phyloP scores from a whole-genome alignment of 2,113 vertebrate genomes.

The Oncorhynchus masou region DNA sequence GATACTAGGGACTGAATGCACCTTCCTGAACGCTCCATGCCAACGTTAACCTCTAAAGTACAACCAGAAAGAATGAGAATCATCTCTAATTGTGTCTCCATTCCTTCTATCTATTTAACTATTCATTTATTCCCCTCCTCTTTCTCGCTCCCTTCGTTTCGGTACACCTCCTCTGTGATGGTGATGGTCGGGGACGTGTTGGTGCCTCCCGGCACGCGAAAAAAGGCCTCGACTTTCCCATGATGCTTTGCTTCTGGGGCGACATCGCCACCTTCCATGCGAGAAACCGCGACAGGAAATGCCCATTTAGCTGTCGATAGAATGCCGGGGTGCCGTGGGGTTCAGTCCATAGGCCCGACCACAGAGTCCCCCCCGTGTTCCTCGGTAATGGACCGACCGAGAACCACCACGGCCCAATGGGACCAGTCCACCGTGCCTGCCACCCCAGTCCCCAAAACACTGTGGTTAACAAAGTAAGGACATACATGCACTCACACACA shows the following conservation, averaged over 20 bases:
- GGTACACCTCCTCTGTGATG: not conserved
- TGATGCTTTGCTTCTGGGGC: conserved; percentile 27
- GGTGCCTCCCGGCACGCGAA: not conserved
- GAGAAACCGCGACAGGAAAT: conserved; percentile 61
- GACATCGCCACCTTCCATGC: not conserved
- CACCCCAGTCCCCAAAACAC: conserved; percentile 39
- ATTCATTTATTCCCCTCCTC: not conserved
- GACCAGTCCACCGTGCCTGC: conserved; percentile 28
- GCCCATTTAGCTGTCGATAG: conserved; percentile 57
- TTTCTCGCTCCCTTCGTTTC: not conserved
- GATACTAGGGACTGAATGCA: not conserved
- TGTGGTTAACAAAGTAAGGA: conserved; percentile 68
- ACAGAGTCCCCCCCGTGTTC: conserved; percentile 14
- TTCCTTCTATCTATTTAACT: not conserved
- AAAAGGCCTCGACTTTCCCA: not conserved
- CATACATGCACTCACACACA: conserved; percentile 40
- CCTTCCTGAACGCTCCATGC: not conserved
- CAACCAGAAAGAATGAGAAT: not conserved
- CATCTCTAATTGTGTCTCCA: not conserved
- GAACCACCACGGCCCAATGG: conserved; percentile 28
- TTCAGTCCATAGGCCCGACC: not conserved
- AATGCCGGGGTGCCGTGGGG: conserved; percentile 5
- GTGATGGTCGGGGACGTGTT: not conserved
- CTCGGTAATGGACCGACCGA: conserved; percentile 53
- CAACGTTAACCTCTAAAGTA: not conserved